Base-by-base conservation (phyloP, 2,113 vertebrate species). In the Etheostoma spectabile region DNA sequence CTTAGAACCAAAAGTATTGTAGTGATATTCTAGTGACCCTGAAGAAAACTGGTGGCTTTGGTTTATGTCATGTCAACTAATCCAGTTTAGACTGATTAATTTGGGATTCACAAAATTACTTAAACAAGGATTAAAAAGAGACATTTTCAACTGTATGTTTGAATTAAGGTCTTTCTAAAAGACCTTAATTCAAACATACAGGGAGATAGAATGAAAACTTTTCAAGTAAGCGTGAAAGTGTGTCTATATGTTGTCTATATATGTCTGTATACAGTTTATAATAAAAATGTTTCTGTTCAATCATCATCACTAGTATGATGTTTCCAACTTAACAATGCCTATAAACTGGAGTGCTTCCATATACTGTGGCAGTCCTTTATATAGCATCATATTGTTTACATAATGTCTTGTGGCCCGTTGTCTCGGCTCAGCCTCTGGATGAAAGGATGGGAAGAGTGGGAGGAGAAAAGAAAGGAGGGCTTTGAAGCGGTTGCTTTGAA, bases 391-490 rank as follows among this genome's bases (percentile, higher is more conserved):
- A 62, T 10, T 51, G 59, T 77, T 77, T 69, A 81, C 63, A 63
- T 53, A 59, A 69, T 60, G 80, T 68, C 38, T 38, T 22, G 18
- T 61, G 35, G 74, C 68, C 22, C 45, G 0, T 68, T 63, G 77
- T 80, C 48, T 18, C 21, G 8, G 33, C 69, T 65, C 57, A 51
- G 24, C 69, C 77, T 80, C 33, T 60, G 51, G 65, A 76, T 70
- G 65, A 76, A 69, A 48, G 53, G 38, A 92, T 88, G 88, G 85
- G 89, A 91, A 88, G 92, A 91, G 87, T 92, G 91, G 92, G 92
- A 87, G 84, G 91, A 78, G 87, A 38, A 51, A 65, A 56, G 61
- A 68, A 46, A 86, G 12, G 55, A 86, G 71, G 15, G 81, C 78
- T 89, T 77, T 89, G 79, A 88, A 80, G 87, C 73, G 59, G 49